Percentiles rank a stretch among this genome's conserved stretches.
Conservation (phyloP, 2,888 invertebrate genomes). For the Apamea monoglypha region DNA sequence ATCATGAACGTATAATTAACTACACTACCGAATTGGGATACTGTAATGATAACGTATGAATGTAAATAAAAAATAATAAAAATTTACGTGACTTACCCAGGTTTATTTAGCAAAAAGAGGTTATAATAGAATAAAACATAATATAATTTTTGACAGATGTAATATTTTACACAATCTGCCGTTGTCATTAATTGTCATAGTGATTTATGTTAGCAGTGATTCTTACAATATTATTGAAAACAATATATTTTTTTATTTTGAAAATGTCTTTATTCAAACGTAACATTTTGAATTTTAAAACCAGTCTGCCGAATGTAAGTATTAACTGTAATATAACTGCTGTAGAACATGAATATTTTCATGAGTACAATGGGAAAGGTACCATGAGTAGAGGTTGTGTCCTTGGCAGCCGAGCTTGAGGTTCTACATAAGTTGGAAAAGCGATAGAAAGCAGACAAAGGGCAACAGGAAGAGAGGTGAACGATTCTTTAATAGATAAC, state of each 20-base stretch:
- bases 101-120: conserved; percentile 25
- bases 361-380: not conserved
- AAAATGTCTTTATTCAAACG: conserved; percentile 49
- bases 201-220: conserved; percentile 1
- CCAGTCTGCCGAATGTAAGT: conserved; percentile 65
- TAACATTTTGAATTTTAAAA: conserved; percentile 61
- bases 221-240: conserved; percentile 12
- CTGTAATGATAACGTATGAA: not conserved
- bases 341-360: not conserved
- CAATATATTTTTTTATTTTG: not conserved
- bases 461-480: not conserved
- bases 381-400: not conserved
- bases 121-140: not conserved
- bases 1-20: not conserved
- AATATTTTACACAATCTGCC: not conserved
- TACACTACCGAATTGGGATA: not conserved
- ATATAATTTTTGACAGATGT: not conserved
- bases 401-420: not conserved
- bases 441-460: not conserved
- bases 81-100: not conserved
- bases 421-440: not conserved
- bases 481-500: not conserved
- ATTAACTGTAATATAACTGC: not conserved
- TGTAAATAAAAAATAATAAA: not conserved
- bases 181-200: conserved; percentile 22